These are phyloP conservation scores for Malachius bipustulatus DNA, from an alignment of 2,888 invertebrate genomes.

Conservation along the genomic window DNA sequence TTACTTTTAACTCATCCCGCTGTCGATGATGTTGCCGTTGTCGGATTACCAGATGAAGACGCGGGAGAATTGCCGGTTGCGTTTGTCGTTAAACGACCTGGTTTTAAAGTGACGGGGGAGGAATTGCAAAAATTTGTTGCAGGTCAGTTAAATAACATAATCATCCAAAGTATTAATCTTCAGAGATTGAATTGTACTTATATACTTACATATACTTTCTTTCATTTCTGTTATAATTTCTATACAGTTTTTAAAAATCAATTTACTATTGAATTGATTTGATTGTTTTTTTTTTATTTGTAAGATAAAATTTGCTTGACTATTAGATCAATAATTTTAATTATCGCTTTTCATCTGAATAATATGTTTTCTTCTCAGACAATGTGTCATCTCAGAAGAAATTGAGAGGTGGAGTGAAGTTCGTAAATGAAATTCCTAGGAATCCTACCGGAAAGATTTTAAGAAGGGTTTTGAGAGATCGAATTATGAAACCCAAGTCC, in stretches of 20 bases:
- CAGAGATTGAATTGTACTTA: too few species aligned
- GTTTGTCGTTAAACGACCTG: constrained; percentile 56
- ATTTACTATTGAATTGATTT: too few species aligned
- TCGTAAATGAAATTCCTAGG: constrained; percentile 54
- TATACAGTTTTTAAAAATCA: too few species aligned
- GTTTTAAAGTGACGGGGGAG: constrained; percentile 38
- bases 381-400: constrained; percentile 47
- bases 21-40: constrained; percentile 70
- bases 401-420: constrained; percentile 54
- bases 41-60: constrained; percentile 61
- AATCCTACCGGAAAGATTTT: constrained; percentile 60
- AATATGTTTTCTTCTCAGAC: constrained; percentile 21
- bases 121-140: constrained; percentile 39
- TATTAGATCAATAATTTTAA: too few species aligned
- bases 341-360: too few species aligned
- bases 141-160: too few species aligned
- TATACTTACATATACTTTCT: too few species aligned
- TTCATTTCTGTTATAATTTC: too few species aligned
- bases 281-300: too few species aligned
- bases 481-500: constrained; percentile 32
- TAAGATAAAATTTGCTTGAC: too few species aligned
- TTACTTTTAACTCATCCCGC: constrained; percentile 58
- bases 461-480: constrained; percentile 44
- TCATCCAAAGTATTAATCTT: too few species aligned
- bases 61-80: constrained; percentile 70